Base-by-base conservation (phyloP, 1,140 invertebrate genomes). In the Frieseomelitta varia region DNA sequence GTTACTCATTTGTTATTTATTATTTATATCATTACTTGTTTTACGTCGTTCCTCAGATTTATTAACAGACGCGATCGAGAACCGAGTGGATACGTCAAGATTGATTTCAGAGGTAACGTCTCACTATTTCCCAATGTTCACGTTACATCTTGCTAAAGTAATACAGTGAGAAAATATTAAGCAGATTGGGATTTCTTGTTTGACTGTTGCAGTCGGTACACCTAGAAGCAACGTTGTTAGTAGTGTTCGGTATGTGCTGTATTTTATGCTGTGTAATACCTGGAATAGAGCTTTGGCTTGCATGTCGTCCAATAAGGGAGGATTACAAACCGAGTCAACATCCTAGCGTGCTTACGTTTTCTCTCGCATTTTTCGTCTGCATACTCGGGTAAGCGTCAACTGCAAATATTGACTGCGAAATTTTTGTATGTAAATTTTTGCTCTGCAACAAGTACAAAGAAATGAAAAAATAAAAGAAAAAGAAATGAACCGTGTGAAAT, bases 261-360 rank as follows among this genome's bases (percentile, higher is more conserved):
- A 85, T 94, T 85, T 88, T 95, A 84, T 93, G 93, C 89, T 93
- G 91, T 85, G 85, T 95, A 75, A 90, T 94, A 86, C 94, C 94
- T 85, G 91, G 91, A 73, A 94, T 91, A 67, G 94, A 95, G 86
- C 88, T 93, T 85, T 95, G 92, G 91, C 91, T 95, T 78, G 93
- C 93, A 74, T 95, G 94, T 89, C 92, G 93, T 61, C 92, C 93
- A 85, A 91, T 91, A 69, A 90, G 86, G 77, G 85, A 91, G 74
- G 92, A 93, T 91, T 94, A 94, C 82, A 92, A 94, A 85, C 92
- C 92, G 0, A 78, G 88, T 27, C 91, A 90, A 78, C 91, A 92
- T 91, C 90, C 92, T 12, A 86, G 91, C 78, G 79, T 90, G 69
- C 85, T 93, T 71, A 79, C 93, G 51, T 94, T 92, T 88, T 87